These are phyloP conservation scores for Acanthacorydalis orientalis DNA, from an alignment of 2,888 invertebrate species.

Conservation along the genomic window DNA sequence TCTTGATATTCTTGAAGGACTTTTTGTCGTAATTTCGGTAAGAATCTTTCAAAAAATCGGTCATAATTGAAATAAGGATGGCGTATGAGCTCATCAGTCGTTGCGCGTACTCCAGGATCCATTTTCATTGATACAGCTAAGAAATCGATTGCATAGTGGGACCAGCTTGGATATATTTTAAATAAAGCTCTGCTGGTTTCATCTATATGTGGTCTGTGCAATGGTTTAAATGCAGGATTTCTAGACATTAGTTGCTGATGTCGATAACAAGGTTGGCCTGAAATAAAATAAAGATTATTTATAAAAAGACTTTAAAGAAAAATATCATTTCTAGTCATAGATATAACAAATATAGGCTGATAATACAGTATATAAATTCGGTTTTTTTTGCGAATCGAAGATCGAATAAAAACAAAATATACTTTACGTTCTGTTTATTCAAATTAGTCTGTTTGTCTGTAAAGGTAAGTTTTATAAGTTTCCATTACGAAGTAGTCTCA, in stretches of 20 bases:
- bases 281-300: no score
- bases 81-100: slow-evolving; percentile 42
- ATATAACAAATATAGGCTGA: no score
- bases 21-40: slow-evolving; percentile 44
- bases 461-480: no score
- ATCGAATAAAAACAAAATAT: no score
- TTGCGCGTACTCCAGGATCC: slow-evolving; percentile 46
- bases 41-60: slow-evolving; percentile 45
- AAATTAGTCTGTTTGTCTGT: no score
- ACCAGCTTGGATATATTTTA: slow-evolving; percentile 27
- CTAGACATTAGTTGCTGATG: slow-evolving; percentile 29
- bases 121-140: slow-evolving; percentile 34
- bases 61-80: slow-evolving; percentile 50
- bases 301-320: no score
- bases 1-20: slow-evolving; percentile 43
- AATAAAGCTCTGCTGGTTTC: slow-evolving; percentile 16
- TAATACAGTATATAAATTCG: no score
- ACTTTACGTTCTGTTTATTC: no score
- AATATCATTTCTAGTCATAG: no score
- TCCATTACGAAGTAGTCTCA: no score
- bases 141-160: slow-evolving; percentile 26
- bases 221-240: slow-evolving; percentile 26
- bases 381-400: no score
- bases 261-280: slow-evolving; percentile 28
- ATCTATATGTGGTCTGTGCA: slow-evolving; percentile 20